Percentiles rank a stretch among this genome's conserved stretches.
Evolutionary conservation across 2,113 vertebrate species (phyloP).

Genomic region (Pygathrix nemaeus): DNA sequence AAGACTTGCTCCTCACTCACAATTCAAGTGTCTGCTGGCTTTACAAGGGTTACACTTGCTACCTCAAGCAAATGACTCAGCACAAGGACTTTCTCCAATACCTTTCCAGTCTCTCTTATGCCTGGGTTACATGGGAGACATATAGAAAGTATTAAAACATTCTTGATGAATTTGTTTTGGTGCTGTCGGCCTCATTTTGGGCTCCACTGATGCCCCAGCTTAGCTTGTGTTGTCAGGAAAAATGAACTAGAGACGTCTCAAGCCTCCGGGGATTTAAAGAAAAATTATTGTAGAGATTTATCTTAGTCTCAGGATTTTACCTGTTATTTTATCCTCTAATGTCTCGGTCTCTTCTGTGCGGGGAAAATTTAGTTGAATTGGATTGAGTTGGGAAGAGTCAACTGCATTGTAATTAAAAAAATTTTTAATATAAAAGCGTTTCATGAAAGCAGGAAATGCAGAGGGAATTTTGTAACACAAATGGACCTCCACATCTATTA

Average conservation of each 20-base stretch:
- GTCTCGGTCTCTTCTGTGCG: neutral
- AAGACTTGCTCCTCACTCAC: neutral
- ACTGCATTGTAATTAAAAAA: neutral
- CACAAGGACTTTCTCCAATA: neutral
- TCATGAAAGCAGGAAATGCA: neutral
- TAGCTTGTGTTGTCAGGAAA: neutral
- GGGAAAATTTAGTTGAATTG: neutral
- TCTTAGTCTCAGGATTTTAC: neutral
- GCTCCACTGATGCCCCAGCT: neutral
- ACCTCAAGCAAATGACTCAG: neutral
- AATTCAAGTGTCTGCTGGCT: neutral
- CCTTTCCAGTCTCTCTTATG: neutral
- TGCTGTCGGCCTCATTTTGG: neutral
- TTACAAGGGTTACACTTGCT: neutral
- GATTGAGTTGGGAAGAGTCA: neutral
- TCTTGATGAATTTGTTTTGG: neutral
- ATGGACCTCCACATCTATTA: neutral
- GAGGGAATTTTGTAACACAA: neutral
- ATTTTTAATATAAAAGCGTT: neutral
- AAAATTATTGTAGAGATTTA: neutral
- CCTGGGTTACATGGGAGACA: neutral
- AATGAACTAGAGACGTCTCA: neutral
- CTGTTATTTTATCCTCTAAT: neutral
- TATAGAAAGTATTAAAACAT: neutral
- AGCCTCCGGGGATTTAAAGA: neutral